Evolutionary conservation across 2,113 vertebrate genomes (phyloP), one percentile per base, ranked within the genome.

Genomic region (Rhagologus leucostigma): DNA sequence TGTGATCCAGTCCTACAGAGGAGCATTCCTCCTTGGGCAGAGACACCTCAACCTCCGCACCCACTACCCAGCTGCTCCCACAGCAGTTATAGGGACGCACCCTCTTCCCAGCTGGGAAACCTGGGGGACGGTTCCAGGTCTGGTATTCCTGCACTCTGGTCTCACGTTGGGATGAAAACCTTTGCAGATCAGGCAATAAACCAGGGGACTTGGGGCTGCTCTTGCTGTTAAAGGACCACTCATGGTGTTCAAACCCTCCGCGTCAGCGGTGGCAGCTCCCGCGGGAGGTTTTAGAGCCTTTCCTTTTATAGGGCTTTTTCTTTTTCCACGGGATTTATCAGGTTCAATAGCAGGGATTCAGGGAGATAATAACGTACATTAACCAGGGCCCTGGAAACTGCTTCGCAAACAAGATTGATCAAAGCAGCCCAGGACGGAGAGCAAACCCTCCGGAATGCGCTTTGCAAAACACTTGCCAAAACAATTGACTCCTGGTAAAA

Each of bases 311-410:
- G 85, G 56, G 78, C 35, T 52, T 85, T 96, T 88, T 87, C 71
- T 92, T 94, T 91, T 74, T 88, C 57, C 88, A 32, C 0, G 0
- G 90, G 92, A 75, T 95, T 93, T 92, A 77, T 90, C 90, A 65
- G 79, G 92, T 79, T 94, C 89, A 88, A 62, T 77, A 93, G 94
- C 83, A 80, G 92, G 91, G 92, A 96, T 95, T 93, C 75, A 16
- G 95, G 88, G 67, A 94, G 90, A 95, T 88, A 92, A 95, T 92
- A 59, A 84, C 33, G 13, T 23, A 68, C 92, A 85, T 92, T 65
- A 93, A 81, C 75, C 83, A 53, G 76, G 71, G 79, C 16, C 1
- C 59, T 74, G 90, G 57, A 92, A 97, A 93, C 90, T 93, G 95
- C 94, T 77, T 94, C 0, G 27, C 92, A 92, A 69, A 93, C 90